phyloP scores from a whole-genome alignment of 2,797 vertebrate genomes.

The Falco rusticolus region DNA sequence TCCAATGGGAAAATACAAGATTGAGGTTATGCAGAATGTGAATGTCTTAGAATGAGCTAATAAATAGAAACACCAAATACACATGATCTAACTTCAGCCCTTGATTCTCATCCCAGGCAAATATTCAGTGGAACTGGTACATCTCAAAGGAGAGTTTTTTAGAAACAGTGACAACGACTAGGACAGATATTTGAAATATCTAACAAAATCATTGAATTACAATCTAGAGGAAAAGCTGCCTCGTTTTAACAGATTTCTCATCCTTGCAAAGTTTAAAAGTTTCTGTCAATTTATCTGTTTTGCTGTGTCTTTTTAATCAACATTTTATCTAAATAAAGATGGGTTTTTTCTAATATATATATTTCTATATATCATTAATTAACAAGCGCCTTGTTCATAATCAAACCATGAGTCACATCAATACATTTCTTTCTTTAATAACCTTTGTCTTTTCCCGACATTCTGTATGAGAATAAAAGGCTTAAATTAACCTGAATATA shows the following conservation, averaged over 20 bases:
- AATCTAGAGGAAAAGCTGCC: neutral
- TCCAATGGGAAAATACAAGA: neutral
- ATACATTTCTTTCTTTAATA: neutral
- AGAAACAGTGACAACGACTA: neutral
- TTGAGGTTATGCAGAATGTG: neutral
- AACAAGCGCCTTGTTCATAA: neutral
- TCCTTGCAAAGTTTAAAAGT: neutral
- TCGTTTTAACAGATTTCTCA: neutral
- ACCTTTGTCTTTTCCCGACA: neutral
- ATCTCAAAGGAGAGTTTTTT: neutral
- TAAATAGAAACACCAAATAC: neutral
- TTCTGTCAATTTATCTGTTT: neutral
- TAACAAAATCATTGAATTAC: neutral
- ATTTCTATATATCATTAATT: neutral
- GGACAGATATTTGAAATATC: neutral
- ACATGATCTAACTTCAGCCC: neutral
- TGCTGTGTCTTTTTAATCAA: neutral
- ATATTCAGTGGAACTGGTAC: neutral
- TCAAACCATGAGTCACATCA: neutral
- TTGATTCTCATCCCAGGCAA: neutral
- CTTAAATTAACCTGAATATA: neutral
- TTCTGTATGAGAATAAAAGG: neutral
- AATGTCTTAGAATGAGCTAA: neutral
- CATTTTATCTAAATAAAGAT: neutral
- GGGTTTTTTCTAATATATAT: neutral